A percentile compares a stretch with the other conserved stretches of the same genome.
These are phyloP conservation scores for Lycopodina hypogea DNA, from an alignment of 37 sponge, comb jelly and placozoan species.

Conservation along the genomic window DNA sequence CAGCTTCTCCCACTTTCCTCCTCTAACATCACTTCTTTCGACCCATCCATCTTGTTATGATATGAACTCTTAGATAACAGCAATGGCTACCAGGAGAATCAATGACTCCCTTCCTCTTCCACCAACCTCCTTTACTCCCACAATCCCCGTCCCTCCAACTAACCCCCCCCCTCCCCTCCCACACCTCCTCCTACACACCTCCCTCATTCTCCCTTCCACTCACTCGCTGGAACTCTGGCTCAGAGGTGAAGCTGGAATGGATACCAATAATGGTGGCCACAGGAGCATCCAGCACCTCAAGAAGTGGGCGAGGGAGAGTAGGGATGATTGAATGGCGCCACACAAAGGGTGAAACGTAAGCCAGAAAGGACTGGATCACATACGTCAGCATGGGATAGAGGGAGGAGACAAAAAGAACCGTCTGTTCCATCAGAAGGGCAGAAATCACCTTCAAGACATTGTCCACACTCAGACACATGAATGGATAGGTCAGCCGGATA, in stretches of 20 bases:
- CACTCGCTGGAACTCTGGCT: slow-evolving; percentile 19
- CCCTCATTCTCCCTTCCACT: background rate
- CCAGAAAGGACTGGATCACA: slow-evolving; percentile 61
- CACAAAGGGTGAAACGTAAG: slow-evolving; percentile 60
- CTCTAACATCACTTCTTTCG: too few species aligned
- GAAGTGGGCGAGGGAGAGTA: slow-evolving; percentile 25
- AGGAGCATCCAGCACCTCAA: slow-evolving; percentile 53
- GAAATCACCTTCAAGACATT: slow-evolving; percentile 56
- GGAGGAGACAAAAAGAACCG: slow-evolving; percentile 52
- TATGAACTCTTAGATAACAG: too few species aligned
- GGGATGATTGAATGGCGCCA: slow-evolving; percentile 51
- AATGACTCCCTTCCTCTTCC: too few species aligned
- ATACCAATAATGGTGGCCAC: slow-evolving; percentile 41
- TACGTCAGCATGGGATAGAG: slow-evolving; percentile 58
- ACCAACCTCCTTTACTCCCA: background rate
- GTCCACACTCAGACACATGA: slow-evolving; percentile 58
- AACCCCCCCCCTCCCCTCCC: background rate
- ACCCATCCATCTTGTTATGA: too few species aligned
- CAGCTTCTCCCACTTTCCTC: too few species aligned
- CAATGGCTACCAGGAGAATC: too few species aligned
- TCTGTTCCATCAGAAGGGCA: slow-evolving; percentile 57
- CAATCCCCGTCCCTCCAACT: background rate
- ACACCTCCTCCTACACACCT: background rate
- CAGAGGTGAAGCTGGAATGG: slow-evolving; percentile 2
- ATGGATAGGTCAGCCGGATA: slow-evolving; percentile 74